Percentiles rank a stretch among this genome's conserved stretches.
phyloP scores from a whole-genome alignment of 35 echinoderm and acorn worm species.

The Anneissia japonica region DNA sequence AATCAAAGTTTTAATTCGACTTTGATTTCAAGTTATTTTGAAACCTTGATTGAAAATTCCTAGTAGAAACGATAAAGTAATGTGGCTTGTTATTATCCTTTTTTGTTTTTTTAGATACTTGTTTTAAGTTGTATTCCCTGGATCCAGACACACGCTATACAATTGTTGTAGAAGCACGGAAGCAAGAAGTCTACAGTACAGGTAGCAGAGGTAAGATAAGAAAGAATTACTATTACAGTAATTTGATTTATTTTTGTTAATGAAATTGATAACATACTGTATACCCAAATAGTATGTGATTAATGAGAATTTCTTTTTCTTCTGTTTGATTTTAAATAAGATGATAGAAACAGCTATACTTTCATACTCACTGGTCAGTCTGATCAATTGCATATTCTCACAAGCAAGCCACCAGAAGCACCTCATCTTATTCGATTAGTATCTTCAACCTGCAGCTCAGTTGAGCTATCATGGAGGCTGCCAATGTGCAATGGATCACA shows the following conservation, averaged over 20 bases:
- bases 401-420: not conserved
- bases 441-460: not conserved
- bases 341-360: not conserved
- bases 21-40: no score
- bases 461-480: not conserved
- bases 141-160: not conserved
- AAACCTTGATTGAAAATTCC: no score
- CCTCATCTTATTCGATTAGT: not conserved
- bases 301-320: not conserved
- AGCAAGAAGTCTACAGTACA: not conserved
- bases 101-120: not conserved
- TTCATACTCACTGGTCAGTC: conserved; percentile 3
- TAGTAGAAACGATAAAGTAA: no score
- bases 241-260: no score
- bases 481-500: not conserved
- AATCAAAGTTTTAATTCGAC: no score
- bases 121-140: not conserved
- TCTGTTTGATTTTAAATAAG: not conserved
- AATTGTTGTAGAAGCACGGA: conserved; percentile 6
- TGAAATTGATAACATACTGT: no score
- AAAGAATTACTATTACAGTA: no score
- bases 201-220: not conserved
- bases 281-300: no score
- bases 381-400: not conserved
- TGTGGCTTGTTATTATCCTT: not conserved